phyloP scores from a whole-genome alignment of 2,888 invertebrate genomes.

The Sicus ferrugineus region DNA sequence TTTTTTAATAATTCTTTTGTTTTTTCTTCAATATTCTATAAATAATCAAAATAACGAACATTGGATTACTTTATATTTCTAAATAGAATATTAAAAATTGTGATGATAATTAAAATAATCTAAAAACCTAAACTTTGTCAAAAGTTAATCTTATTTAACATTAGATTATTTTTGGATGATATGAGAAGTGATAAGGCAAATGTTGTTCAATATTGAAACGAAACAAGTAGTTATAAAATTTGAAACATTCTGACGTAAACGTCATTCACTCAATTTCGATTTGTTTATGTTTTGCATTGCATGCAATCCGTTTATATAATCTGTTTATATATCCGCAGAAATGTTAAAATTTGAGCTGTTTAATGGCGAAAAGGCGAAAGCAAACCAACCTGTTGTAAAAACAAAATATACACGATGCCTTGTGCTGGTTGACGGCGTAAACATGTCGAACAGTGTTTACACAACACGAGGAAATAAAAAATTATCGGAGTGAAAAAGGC shows the following conservation, averaged over 20 bases:
- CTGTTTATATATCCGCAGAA: neutral
- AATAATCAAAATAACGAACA: neutral
- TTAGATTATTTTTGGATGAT: no score
- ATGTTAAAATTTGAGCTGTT: neutral
- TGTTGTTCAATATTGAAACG: no score
- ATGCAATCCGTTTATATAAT: no score
- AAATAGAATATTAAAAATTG: no score
- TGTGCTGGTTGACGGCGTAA: neutral
- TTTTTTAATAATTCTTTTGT: neutral
- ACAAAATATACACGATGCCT: neutral
- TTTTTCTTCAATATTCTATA: neutral
- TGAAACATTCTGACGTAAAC: no score
- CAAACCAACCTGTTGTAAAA: neutral
- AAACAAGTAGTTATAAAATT: no score
- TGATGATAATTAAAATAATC: no score
- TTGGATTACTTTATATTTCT: neutral
- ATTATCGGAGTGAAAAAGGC: no score
- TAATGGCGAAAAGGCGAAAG: neutral
- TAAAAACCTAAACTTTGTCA: no score
- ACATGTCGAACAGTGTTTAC: neutral
- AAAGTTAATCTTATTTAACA: no score
- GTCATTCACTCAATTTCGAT: neutral
- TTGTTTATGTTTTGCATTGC: neutral
- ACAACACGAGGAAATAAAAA: neutral
- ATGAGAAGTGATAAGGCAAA: no score